These are phyloP conservation scores for Lota lota DNA, from an alignment of 2,113 vertebrate genomes.

Conservation along the genomic window DNA sequence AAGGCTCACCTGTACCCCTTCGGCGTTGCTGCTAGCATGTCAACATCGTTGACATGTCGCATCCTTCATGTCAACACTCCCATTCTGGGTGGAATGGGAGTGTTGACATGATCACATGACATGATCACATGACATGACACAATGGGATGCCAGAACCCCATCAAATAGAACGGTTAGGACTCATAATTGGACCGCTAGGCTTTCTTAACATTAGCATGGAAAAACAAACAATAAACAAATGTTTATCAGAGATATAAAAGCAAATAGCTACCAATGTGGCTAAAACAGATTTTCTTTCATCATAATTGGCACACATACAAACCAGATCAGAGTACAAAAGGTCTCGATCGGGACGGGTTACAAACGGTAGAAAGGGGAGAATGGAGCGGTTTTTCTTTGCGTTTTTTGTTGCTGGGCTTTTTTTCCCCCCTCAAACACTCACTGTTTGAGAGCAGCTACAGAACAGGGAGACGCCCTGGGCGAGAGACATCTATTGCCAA, in stretches of 20 bases:
- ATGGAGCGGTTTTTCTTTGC: constrained; percentile 56
- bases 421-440: constrained; percentile 59
- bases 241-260: not conserved
- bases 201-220: not conserved
- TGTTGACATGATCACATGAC: too few species aligned
- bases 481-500: constrained; percentile 43
- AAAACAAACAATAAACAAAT: not conserved
- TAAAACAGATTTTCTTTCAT: not conserved
- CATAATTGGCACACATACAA: constrained; percentile 18
- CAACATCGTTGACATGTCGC: too few species aligned
- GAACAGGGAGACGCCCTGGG: constrained; percentile 36
- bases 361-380: constrained; percentile 39
- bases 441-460: constrained; percentile 71
- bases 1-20: too few species aligned
- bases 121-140: too few species aligned
- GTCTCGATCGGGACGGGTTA: constrained; percentile 17
- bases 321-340: not conserved
- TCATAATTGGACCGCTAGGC: too few species aligned
- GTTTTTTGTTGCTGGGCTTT: constrained; percentile 79
- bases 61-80: too few species aligned
- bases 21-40: too few species aligned
- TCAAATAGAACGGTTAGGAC: too few species aligned
- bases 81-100: too few species aligned
- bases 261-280: constrained; percentile 3
- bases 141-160: too few species aligned